These are phyloP conservation scores for Leptinotarsa tumamoca DNA, from an alignment of 2,888 invertebrate species.

Conservation along the genomic window DNA sequence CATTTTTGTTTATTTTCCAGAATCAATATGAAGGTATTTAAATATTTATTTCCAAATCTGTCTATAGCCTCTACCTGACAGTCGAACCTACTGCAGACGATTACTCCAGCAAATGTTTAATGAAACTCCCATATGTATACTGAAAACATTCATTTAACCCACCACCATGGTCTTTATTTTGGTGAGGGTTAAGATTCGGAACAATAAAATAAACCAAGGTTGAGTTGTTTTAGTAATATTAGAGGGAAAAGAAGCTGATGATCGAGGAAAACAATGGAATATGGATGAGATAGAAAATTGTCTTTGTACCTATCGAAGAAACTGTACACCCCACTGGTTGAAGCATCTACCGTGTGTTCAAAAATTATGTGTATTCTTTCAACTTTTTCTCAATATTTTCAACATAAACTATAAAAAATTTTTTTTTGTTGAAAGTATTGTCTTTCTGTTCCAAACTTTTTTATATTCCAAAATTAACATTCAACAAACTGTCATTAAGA, in stretches of 20 bases:
- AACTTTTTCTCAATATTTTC: too few relatives aligned
- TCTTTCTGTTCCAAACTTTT: too few relatives aligned
- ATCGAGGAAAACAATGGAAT: conserved; percentile 6
- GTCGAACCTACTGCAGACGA: neutral
- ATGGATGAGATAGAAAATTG: neutral
- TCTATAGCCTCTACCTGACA: neutral
- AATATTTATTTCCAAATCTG: neutral
- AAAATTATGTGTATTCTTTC: too few relatives aligned
- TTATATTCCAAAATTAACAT: too few relatives aligned
- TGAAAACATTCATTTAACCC: conserved; percentile 5
- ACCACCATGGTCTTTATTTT: conserved; percentile 11
- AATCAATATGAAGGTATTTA: neutral
- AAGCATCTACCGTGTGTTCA: too few relatives aligned
- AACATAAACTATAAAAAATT: too few relatives aligned
- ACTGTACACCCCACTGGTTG: neutral
- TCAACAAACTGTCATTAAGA: too few relatives aligned
- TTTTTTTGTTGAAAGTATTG: too few relatives aligned
- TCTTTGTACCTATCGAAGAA: neutral
- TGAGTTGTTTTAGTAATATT: conserved; percentile 15
- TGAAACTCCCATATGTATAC: neutral
- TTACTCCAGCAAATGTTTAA: neutral
- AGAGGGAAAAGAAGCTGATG: neutral
- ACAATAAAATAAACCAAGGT: neutral
- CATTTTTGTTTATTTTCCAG: too few relatives aligned
- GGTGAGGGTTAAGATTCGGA: neutral